phyloP scores from a whole-genome alignment of 1,140 invertebrate species.

The Saccostrea echinata region DNA sequence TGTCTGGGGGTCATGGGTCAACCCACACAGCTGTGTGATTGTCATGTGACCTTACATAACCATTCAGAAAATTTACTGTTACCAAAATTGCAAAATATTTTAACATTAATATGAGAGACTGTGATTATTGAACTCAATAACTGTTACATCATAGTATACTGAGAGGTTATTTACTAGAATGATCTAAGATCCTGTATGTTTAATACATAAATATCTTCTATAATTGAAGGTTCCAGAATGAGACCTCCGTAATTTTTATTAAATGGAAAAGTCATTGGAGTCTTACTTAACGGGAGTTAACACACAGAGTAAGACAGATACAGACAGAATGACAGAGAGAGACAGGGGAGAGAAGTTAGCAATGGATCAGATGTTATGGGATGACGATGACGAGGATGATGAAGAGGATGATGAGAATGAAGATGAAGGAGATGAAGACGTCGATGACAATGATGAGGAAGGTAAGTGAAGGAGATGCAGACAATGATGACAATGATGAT shows the following conservation, averaged over 20 bases:
- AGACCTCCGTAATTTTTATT: neutral
- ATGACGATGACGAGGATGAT: neutral
- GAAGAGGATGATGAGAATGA: constrained; percentile 54
- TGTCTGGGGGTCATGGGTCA: neutral
- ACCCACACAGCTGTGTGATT: neutral
- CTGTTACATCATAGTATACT: neutral
- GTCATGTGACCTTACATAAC: neutral
- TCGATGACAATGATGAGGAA: constrained; percentile 59
- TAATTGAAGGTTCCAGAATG: neutral
- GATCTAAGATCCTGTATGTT: neutral
- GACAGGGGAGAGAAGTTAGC: neutral
- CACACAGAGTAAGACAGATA: neutral
- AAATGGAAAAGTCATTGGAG: neutral
- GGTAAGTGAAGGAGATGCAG: constrained; percentile 52
- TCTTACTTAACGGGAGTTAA: neutral
- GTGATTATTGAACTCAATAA: neutral
- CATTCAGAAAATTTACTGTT: neutral
- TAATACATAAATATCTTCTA: neutral
- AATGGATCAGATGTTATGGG: neutral
- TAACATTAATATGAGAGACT: neutral
- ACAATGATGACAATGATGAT: neutral
- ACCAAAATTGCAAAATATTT: neutral
- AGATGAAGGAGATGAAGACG: constrained; percentile 57
- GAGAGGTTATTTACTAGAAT: neutral
- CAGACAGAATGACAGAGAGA: neutral